Conservation (phyloP, 2,797 vertebrate genomes). For the Myotis vivesi region DNA sequence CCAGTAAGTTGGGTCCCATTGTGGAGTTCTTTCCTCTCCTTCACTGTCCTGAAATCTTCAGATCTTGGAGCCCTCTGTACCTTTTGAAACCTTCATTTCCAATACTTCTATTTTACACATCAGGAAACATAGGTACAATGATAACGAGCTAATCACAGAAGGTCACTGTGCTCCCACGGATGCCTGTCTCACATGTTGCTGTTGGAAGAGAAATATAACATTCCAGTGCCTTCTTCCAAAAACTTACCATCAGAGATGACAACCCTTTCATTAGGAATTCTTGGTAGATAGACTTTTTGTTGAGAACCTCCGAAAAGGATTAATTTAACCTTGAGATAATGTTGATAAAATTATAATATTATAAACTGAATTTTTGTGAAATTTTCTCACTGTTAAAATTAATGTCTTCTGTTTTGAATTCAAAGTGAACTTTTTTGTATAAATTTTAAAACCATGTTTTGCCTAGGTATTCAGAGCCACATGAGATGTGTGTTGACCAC, state of each 20-base stretch:
- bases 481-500: not conserved
- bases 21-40: not conserved
- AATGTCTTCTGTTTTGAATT: not conserved
- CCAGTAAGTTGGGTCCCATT: not conserved
- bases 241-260: not conserved
- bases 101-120: not conserved
- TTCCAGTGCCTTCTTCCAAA: not conserved
- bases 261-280: not conserved
- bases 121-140: not conserved
- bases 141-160: not conserved
- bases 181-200: not conserved
- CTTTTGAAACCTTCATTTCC: not conserved
- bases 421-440: not conserved
- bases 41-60: not conserved
- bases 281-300: not conserved
- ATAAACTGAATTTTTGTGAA: not conserved
- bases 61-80: not conserved
- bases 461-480: not conserved
- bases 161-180: not conserved
- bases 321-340: conserved; percentile 17
- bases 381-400: not conserved
- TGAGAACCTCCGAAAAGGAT: not conserved
- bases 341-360: not conserved
- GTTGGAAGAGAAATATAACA: not conserved
- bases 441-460: not conserved